phyloP scores from a whole-genome alignment of 2,113 vertebrate genomes.

The Rhea americana region DNA sequence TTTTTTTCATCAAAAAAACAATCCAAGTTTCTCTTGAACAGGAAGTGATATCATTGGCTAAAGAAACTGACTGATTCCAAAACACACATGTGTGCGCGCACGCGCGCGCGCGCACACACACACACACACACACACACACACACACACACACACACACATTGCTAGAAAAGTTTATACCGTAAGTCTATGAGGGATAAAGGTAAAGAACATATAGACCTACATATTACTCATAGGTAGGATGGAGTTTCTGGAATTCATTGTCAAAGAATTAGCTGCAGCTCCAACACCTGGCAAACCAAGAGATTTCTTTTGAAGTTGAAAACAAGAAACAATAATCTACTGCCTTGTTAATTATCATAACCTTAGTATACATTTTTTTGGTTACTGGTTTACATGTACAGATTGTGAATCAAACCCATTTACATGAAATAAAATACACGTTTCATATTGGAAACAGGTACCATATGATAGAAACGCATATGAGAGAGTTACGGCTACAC shows the following conservation, averaged over 20 bases:
- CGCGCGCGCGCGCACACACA: rapidly evolving
- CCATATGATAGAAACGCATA: neutral
- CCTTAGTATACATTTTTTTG: neutral
- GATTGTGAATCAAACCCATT: neutral
- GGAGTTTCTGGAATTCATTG: neutral
- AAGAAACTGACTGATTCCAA: neutral
- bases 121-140: no score
- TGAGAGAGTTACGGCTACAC: neutral
- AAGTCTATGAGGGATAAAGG: no score
- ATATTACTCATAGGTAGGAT: neutral
- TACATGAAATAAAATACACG: neutral
- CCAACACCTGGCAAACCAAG: neutral
- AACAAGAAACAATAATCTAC: neutral
- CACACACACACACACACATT: no score
- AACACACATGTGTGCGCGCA: neutral
- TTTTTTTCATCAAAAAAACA: neutral
- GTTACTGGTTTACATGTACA: neutral
- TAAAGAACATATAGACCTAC: neutral
- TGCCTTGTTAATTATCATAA: neutral
- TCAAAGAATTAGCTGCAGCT: neutral
- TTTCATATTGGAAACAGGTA: neutral
- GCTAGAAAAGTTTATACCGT: no score
- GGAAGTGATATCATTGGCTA: neutral
- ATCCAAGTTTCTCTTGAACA: neutral
- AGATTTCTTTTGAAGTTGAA: neutral